Evolutionary conservation across 2,113 vertebrate species (phyloP).

Genomic region (Myanophis thanlyinensis): DNA sequence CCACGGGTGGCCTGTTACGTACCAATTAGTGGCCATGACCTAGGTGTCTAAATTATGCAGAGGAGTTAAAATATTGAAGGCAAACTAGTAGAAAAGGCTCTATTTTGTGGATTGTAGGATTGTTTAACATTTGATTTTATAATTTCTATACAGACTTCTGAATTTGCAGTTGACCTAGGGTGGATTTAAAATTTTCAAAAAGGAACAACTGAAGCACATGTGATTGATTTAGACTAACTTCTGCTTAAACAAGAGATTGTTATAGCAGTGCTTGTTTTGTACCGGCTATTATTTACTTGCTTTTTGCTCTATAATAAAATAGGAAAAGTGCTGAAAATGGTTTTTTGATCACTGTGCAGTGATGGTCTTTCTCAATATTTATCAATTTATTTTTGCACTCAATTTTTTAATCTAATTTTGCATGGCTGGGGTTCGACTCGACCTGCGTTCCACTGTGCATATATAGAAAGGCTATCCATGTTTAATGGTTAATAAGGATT

Average conservation of each 20-base stretch:
- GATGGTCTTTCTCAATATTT: conserved; percentile 32
- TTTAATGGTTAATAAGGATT: background rate
- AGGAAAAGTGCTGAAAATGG: conserved; percentile 30
- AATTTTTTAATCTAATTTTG: conserved; percentile 33
- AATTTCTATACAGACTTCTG: conserved; percentile 36
- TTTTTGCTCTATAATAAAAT: conserved; percentile 34
- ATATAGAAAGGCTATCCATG: conserved; percentile 28
- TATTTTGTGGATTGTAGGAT: background rate
- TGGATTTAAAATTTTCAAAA: background rate
- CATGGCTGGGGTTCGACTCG: background rate
- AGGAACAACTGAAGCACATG: conserved; percentile 12
- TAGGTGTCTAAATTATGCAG: conserved; percentile 6
- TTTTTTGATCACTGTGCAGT: conserved; percentile 24
- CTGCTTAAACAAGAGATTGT: background rate
- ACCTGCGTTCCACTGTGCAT: conserved; percentile 1
- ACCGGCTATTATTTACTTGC: background rate
- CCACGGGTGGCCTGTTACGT: background rate
- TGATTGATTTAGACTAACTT: conserved; percentile 29
- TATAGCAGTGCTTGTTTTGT: conserved; percentile 24
- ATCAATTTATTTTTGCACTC: background rate
- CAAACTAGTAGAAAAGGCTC: background rate
- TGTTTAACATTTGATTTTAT: conserved; percentile 20
- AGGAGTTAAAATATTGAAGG: background rate
- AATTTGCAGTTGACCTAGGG: conserved; percentile 37
- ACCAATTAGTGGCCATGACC: conserved; percentile 41